Conservation (phyloP, 2,113 vertebrate genomes). For the Pygoscelis adeliae region DNA sequence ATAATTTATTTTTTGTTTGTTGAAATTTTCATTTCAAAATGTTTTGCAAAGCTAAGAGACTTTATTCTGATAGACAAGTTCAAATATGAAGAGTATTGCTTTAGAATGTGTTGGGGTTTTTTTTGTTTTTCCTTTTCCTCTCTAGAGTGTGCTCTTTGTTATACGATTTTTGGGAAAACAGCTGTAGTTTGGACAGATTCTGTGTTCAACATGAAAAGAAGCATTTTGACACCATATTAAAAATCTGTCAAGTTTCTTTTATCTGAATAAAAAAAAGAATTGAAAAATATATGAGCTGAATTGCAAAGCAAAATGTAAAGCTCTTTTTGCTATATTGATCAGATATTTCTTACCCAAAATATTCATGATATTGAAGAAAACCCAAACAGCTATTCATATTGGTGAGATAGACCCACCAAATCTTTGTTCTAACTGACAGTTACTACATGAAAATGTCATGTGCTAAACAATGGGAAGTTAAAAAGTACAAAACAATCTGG, state of each 20-base stretch:
- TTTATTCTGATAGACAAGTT: background rate
- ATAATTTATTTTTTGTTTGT: background rate
- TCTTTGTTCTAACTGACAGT: background rate
- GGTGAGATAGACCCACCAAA: background rate
- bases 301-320: background rate
- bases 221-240: background rate
- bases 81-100: background rate
- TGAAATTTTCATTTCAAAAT: background rate
- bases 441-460: background rate
- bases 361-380: background rate
- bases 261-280: background rate
- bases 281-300: background rate
- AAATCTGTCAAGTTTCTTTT: background rate
- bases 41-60: background rate
- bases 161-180: background rate
- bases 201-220: background rate
- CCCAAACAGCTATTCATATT: background rate
- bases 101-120: accelerated
- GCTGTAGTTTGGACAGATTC: background rate
- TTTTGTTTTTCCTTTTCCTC: background rate
- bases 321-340: background rate
- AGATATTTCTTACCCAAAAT: background rate
- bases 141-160: background rate
- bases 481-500: background rate
- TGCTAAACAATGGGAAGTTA: background rate